Evolutionary conservation across 2,113 vertebrate species (phyloP).

Genomic region (Neolamprologus cancellatus): DNA sequence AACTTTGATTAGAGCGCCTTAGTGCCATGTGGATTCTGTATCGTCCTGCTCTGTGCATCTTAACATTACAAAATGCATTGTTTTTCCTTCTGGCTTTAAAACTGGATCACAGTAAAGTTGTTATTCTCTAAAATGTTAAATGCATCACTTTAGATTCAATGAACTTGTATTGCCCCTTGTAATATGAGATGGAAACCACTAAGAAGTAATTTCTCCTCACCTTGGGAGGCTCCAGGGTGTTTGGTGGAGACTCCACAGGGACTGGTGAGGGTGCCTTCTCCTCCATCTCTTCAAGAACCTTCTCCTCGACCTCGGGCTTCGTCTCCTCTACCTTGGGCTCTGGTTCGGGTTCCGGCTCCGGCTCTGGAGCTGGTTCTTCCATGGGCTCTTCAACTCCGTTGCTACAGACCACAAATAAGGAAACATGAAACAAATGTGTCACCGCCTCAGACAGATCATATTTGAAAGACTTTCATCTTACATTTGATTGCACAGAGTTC

Average conservation of each 20-base stretch:
- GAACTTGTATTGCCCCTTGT: neutral
- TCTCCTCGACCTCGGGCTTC: slow-evolving; percentile 83
- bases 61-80: neutral
- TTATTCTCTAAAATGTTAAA: neutral
- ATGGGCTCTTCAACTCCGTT: slow-evolving; percentile 71
- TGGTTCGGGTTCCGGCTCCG: slow-evolving; percentile 61
- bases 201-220: slow-evolving; percentile 43
- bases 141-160: neutral
- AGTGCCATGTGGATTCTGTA: neutral
- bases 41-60: neutral
- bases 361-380: slow-evolving; percentile 66
- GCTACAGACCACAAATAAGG: slow-evolving; percentile 17
- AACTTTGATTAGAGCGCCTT: neutral
- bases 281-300: slow-evolving; percentile 84
- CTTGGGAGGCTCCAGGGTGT: slow-evolving; percentile 88
- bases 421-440: neutral
- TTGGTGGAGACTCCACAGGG: slow-evolving; percentile 82
- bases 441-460: neutral
- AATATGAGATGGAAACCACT: neutral
- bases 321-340: slow-evolving; percentile 80
- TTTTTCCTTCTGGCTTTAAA: neutral
- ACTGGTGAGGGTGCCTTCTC: slow-evolving; percentile 86
- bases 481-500: neutral
- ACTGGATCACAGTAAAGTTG: neutral
- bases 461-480: neutral